Percentiles rank a stretch among this genome's conserved stretches.
Conservation (phyloP, 2,113 vertebrate genomes). For the Athene noctua region DNA sequence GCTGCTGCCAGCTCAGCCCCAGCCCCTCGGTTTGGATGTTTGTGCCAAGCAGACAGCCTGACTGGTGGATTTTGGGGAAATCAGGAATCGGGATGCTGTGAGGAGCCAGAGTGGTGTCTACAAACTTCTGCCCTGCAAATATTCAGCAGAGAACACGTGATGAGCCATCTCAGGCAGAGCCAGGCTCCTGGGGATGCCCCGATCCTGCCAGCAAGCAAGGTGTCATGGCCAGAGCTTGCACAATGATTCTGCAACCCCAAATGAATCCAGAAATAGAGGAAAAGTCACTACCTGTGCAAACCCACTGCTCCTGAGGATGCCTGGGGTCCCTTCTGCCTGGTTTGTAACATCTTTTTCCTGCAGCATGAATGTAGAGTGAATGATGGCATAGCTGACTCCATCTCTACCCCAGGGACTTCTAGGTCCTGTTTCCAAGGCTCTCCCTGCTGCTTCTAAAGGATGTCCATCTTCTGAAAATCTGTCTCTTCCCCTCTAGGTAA, state of each 20-base stretch:
- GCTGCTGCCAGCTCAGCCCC: not conserved
- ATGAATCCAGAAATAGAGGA: not conserved
- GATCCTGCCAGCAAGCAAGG: not conserved
- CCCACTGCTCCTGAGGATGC: accelerated
- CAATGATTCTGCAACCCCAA: accelerated
- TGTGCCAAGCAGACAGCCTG: not conserved
- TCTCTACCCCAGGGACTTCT: not conserved
- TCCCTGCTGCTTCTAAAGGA: not conserved
- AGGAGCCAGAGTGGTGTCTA: not conserved
- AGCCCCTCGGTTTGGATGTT: accelerated
- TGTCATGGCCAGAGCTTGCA: not conserved
- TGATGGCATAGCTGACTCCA: accelerated
- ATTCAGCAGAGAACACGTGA: accelerated
- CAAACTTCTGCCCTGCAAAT: not conserved
- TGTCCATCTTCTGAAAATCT: not conserved
- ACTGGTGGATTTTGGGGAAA: not conserved
- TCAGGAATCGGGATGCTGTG: not conserved
- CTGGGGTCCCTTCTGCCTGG: accelerated
- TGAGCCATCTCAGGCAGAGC: not conserved
- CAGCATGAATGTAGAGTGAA: accelerated
- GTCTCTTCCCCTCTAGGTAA: not conserved
- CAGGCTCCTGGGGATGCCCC: not conserved
- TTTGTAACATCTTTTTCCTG: not conserved
- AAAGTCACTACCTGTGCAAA: not conserved
- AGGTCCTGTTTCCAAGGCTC: not conserved